Evolutionary conservation across 2,113 vertebrate species (phyloP), one percentile per base, ranked within the genome.

Genomic region (Anarrhichthys ocellatus): DNA sequence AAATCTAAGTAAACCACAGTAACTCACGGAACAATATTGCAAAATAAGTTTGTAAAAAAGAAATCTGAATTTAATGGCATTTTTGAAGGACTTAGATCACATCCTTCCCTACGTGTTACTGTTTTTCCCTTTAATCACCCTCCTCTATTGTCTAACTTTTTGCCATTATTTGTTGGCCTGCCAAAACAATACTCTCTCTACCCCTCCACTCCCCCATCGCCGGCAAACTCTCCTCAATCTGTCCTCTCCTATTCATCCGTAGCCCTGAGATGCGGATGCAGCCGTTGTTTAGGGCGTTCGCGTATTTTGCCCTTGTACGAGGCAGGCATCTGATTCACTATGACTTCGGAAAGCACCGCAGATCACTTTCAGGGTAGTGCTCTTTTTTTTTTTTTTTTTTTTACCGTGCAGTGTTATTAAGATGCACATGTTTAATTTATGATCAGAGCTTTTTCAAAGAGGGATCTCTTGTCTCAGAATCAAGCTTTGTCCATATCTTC

Each of bases 401-500:
- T 72, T 10, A 15, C 71, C 58, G 62, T 81, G 78, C 83, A 79
- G 80, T 7, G 76, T 88, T 90, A 90, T 94, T 86, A 88, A 88
- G 81, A 88, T 76, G 80, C 84, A 83, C 83, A 90, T 92, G 89
- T 92, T 92, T 91, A 81, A 94, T 92, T 94, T 93, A 93, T 92
- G 88, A 90, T 85, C 22, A 20, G 82, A 76, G 80, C 84, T 72
- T 88, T 92, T 93, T 81, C 22, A 29, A 89, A 90, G 88, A 48
- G 46, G 82, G 80, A 88, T 91, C 81, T 71, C 76, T 76, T 89
- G 80, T 88, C 89, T 89, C 63, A 76, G 83, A 89, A 81, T 88
- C 79, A 78, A 86, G 87, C 81, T 77, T 76, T 80, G 76, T 78
- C 85, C 71, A 91, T 77, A 88, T 92, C 76, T 82, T 83, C 81